Base-by-base conservation (phyloP, 37 sponge, comb jelly and placozoan species). In the Geodia barretti region DNA sequence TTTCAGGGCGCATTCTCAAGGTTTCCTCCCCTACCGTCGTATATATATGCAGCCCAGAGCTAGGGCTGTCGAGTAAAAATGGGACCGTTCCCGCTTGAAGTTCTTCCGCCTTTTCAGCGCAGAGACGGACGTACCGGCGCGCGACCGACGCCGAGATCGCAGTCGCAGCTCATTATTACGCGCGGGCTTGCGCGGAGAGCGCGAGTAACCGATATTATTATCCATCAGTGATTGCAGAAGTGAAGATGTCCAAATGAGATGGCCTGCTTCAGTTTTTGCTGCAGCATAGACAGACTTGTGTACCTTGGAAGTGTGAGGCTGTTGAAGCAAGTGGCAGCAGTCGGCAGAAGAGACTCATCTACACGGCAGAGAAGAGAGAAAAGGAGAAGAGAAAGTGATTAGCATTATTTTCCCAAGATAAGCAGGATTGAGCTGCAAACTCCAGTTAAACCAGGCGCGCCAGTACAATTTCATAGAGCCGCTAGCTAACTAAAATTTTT, bases 321-420 rank as follows among this genome's bases (percentile, higher is more conserved):
- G 40, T 81, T 84, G 39, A 80, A 84, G 59, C 90, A 90, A 0
- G 90, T 90, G 8, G 81, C 60, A 24, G 86, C 90, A 28, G 75
- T 72, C n/a, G 90, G 90, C 28, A 84, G 77, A n/a, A 54, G 41
- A 19, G 70, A 71, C 5, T 60, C 23, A 61, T 73, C 90, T 89
- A 74, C 8, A 74, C 7, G 17, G 41, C 35, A 24, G 39, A 63
- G 4, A 34, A 9, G 43, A 14, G 0, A 11, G 31, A 11, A 2
- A 28, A 54, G 3, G 7, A 29, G 7, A n/a, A 73, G 17, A 29
- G 41, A 41, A 1, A 4, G 24, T 40, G 25, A 66, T 9, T 23
- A 66, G 25, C 11, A 26, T 11, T 58, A 19, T 21, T 58, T 43
- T 28, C 36, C 8, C 36, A 65, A 24, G 7, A 65, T 24, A 70